Conservation (phyloP, 2,888 invertebrate genomes). For the Autographa gamma region DNA sequence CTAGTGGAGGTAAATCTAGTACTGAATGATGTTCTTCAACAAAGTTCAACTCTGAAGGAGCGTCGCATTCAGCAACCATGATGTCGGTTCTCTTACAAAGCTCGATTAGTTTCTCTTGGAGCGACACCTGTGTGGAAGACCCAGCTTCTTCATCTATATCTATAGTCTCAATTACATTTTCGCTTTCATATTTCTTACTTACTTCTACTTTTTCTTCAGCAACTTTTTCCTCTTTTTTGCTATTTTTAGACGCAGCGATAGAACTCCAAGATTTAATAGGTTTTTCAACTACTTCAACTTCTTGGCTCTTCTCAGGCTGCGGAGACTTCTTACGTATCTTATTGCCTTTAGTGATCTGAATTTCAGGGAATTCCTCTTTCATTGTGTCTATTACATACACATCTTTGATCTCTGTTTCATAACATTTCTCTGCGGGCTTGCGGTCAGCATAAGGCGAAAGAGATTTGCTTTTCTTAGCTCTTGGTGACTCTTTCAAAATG, state of each 20-base stretch:
- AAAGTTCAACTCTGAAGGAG: slow-evolving; percentile 81
- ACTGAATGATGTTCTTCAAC: slow-evolving; percentile 84
- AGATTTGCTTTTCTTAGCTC: slow-evolving; percentile 77
- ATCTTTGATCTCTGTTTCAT: slow-evolving; percentile 76
- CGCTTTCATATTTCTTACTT: slow-evolving; percentile 47
- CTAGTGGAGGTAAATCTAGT: slow-evolving; percentile 79
- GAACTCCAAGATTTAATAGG: slow-evolving; percentile 88
- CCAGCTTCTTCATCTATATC: slow-evolving; percentile 59
- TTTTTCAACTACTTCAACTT: slow-evolving; percentile 65
- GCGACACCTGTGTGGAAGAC: slow-evolving; percentile 69
- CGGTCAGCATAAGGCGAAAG: slow-evolving; percentile 74
- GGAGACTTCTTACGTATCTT: slow-evolving; percentile 80
- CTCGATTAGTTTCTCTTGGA: slow-evolving; percentile 82
- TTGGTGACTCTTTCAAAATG: slow-evolving; percentile 67
- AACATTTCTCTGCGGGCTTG: slow-evolving; percentile 68
- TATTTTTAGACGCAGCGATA: slow-evolving; percentile 80
- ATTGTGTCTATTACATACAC: slow-evolving; percentile 84
- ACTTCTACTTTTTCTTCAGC: slow-evolving; percentile 63
- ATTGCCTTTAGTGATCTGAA: slow-evolving; percentile 80
- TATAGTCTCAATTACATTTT: slow-evolving; percentile 46
- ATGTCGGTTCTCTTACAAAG: slow-evolving; percentile 85
- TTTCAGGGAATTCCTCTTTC: slow-evolving; percentile 84
- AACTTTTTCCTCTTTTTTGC: slow-evolving; percentile 45
- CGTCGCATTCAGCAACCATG: slow-evolving; percentile 85
- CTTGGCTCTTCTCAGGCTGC: slow-evolving; percentile 68